Evolutionary conservation across 1,140 invertebrate genomes (phyloP).

Genomic region (Drosophila ananassae): DNA sequence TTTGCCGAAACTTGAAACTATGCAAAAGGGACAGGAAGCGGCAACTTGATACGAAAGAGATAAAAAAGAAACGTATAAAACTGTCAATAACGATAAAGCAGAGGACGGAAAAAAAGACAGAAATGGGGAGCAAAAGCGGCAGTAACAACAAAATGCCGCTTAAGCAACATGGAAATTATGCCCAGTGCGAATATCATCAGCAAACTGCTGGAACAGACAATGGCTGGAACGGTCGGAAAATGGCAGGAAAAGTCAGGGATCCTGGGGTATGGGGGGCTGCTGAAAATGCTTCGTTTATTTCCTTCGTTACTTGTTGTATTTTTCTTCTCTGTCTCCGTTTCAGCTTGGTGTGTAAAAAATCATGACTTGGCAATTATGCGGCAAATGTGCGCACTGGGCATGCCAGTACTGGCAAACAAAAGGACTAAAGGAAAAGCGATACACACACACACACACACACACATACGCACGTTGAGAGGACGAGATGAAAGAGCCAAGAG

Average conservation of each 20-base stretch:
- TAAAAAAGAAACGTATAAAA: slow-evolving; percentile 62
- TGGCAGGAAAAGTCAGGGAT: slow-evolving; percentile 18
- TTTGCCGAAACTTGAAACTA: slow-evolving; percentile 69
- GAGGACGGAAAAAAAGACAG: slow-evolving; percentile 23
- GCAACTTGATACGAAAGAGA: slow-evolving; percentile 53
- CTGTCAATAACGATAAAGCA: slow-evolving; percentile 80
- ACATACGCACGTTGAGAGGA: slow-evolving; percentile 2
- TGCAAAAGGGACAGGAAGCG: slow-evolving; percentile 73
- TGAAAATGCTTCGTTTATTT: slow-evolving; percentile 64
- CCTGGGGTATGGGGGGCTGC: slow-evolving; percentile 6
- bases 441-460: slow-evolving; percentile 15
- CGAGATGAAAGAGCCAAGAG: neutral
- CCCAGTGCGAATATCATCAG: slow-evolving; percentile 78
- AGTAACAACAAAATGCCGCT: slow-evolving; percentile 74
- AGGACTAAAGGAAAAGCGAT: slow-evolving; percentile 16
- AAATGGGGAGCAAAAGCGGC: slow-evolving; percentile 26
- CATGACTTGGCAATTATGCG: slow-evolving; percentile 82
- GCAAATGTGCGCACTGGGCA: slow-evolving; percentile 79
- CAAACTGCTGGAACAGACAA: slow-evolving; percentile 57
- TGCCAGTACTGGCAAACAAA: slow-evolving; percentile 54
- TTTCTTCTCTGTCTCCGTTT: slow-evolving; percentile 19
- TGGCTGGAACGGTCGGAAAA: slow-evolving; percentile 10
- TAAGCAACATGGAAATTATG: slow-evolving; percentile 82
- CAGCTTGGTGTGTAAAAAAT: slow-evolving; percentile 72
- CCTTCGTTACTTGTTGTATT: slow-evolving; percentile 54